phyloP scores from a whole-genome alignment of 2,113 vertebrate genomes.

The Podarcis cretensis region DNA sequence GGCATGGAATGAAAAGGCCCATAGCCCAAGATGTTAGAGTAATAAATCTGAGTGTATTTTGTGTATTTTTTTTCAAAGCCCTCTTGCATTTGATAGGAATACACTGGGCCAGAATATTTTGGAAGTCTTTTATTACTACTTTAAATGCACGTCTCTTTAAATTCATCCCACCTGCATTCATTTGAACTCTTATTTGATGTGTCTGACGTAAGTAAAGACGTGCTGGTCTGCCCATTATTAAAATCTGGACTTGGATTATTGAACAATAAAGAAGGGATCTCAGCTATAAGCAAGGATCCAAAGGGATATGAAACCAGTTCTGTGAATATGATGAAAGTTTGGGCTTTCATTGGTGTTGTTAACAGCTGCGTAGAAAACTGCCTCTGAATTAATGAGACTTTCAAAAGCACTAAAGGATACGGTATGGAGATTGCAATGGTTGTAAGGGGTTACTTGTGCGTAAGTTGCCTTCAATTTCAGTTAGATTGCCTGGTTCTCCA shows the following conservation, averaged over 20 bases:
- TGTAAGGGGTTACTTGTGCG: too few relatives aligned
- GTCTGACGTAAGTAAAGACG: constrained; percentile 20
- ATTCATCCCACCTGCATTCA: neutral
- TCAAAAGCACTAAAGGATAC: neutral
- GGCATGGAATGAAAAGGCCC: too few relatives aligned
- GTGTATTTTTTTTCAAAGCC: neutral
- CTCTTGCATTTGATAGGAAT: constrained; percentile 13
- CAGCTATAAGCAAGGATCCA: neutral
- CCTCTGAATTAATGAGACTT: neutral
- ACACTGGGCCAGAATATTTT: neutral
- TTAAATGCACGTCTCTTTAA: neutral
- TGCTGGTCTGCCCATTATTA: constrained; percentile 42
- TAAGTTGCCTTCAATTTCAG: too few relatives aligned
- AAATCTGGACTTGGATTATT: constrained; percentile 27
- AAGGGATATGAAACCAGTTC: neutral
- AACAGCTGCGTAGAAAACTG: neutral
- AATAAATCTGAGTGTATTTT: too few relatives aligned
- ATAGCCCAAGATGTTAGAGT: too few relatives aligned
- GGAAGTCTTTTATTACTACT: neutral
- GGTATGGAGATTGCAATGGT: too few relatives aligned
- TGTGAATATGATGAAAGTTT: neutral
- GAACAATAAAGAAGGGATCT: constrained; percentile 48
- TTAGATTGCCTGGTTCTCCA: too few relatives aligned
- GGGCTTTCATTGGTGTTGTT: neutral
- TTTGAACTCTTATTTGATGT: neutral